Base-by-base conservation (phyloP, 2,113 vertebrate species). In the Paradisaea rubra region DNA sequence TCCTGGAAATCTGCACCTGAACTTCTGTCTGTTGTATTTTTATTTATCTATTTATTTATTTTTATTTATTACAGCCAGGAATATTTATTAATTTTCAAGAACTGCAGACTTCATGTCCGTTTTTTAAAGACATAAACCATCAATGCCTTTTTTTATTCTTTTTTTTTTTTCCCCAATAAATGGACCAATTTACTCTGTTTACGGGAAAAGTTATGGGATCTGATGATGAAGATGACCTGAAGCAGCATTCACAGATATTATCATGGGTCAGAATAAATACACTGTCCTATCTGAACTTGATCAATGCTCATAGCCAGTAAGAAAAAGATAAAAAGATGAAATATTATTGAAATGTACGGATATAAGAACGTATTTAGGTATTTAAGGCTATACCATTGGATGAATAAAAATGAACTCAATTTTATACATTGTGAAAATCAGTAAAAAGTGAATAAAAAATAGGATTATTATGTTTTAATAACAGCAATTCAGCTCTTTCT, bases 81-180 rank as follows among this genome's bases (percentile, higher is more conserved):
- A 39, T 23, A 71, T 35, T 79, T n/a, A 49, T 2, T 49, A 4
- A 10, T 63, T 61, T 92, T 82, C 39, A 78, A 70, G 52, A 61
- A 45, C 13, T 54, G 9, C 12, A 63, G 39, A 44, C 6, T 63
- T 86, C 9, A 23, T 10, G 54, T 10, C 33, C 4, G 25, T 28
- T 30, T 80, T 24, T 86, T 15, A 52, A 63, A 27, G 27, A 37
- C 4, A 59, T 22, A 83, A 89, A 27, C 9, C 16, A 66, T 7
- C 24, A 30, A n/a, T n/a, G 7, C 0, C 3, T 54, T 39, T 37
- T 15, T 27, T 4, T 1, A 2, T 10, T 17, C 1, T 25, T 21
- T 7, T 3, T 30, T 5, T 54, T 11, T 79, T 52, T 57, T 77
- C 37, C 37, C 41, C 73, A 91, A 81, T 23, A 74, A 45, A 41